phyloP scores from a whole-genome alignment of 1,140 invertebrate species.

The Brevipalpus yothersi region DNA sequence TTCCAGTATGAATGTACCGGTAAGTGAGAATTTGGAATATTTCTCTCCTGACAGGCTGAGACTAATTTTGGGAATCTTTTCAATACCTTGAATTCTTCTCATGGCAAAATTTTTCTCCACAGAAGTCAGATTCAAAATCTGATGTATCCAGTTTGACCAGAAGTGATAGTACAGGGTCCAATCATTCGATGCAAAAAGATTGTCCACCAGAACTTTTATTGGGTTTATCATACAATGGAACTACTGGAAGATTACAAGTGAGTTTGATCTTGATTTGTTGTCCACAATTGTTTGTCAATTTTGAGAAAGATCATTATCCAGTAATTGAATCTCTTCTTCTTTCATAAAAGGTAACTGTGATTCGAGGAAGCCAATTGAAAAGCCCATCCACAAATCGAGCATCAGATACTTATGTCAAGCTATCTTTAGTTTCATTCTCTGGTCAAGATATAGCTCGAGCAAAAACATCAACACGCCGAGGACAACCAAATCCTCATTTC shows the following conservation, averaged over 20 bases:
- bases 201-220: constrained; percentile 65
- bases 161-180: constrained; percentile 73
- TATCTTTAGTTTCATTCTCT: constrained; percentile 64
- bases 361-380: constrained; percentile 54
- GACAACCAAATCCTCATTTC: constrained; percentile 76
- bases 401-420: constrained; percentile 69
- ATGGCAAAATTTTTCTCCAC: background rate
- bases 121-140: constrained; percentile 22
- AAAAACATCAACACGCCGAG: constrained; percentile 64
- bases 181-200: constrained; percentile 67
- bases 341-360: background rate
- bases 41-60: no score
- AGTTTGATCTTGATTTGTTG: background rate
- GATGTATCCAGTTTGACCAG: constrained; percentile 45
- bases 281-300: background rate
- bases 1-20: constrained; percentile 41
- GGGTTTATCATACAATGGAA: constrained; percentile 71
- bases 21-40: no score
- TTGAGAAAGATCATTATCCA: background rate
- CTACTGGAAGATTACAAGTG: constrained; percentile 67
- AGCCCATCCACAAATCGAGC: constrained; percentile 28
- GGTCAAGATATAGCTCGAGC: constrained; percentile 72
- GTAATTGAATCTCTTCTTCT: background rate
- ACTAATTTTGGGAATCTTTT: background rate
- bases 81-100: background rate